These are phyloP conservation scores for Papilio xuthus DNA, from an alignment of 1,140 invertebrate species.

Conservation along the genomic window DNA sequence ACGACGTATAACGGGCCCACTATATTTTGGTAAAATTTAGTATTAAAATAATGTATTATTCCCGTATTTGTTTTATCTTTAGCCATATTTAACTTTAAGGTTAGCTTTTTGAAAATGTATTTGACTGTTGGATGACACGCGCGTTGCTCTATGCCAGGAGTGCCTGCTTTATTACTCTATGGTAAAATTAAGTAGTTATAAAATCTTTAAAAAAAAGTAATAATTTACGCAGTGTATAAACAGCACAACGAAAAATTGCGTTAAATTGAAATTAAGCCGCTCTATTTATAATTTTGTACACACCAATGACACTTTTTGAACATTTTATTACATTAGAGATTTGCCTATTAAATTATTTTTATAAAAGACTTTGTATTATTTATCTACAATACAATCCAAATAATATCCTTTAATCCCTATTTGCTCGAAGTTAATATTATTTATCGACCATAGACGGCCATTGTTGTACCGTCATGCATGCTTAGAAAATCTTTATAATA, in stretches of 20 bases:
- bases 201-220: conserved; percentile 17
- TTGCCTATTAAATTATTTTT: conserved; percentile 82
- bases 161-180: conserved; percentile 61
- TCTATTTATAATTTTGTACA: conserved; percentile 74
- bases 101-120: conserved; percentile 28
- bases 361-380: conserved; percentile 62
- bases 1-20: not conserved
- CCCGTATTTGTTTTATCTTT: conserved; percentile 34
- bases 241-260: conserved; percentile 71
- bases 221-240: conserved; percentile 47
- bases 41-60: conserved; percentile 37
- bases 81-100: conserved; percentile 31
- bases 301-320: conserved; percentile 80
- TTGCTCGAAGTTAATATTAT: too few species aligned
- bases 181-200: conserved; percentile 29
- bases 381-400: conserved; percentile 41
- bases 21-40: conserved; percentile 31
- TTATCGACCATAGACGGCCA: too few species aligned
- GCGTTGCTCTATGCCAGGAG: conserved; percentile 62
- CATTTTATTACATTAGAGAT: conserved; percentile 76
- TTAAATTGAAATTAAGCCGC: conserved; percentile 66
- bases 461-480: too few species aligned
- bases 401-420: not conserved
- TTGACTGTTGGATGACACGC: conserved; percentile 34
- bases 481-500: too few species aligned